A percentile compares a stretch with the other conserved stretches of the same genome.
phyloP scores from a whole-genome alignment of 2,797 vertebrate genomes.

The Chiropotes sagulatus region DNA sequence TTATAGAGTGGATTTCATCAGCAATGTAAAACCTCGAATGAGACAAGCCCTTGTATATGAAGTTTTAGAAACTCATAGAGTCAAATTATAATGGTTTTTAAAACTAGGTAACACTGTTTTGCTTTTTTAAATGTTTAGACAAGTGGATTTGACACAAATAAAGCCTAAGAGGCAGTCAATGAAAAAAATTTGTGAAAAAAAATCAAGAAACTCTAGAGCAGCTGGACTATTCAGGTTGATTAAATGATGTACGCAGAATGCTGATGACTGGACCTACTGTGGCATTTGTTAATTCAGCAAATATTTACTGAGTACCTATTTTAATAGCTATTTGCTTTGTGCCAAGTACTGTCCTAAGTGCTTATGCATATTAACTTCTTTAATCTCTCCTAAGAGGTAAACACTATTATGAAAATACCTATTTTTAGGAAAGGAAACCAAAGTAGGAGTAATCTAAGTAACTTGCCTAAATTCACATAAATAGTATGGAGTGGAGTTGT shows the following conservation, averaged over 20 bases:
- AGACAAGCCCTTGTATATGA: not conserved
- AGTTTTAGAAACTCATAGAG: slow-evolving; percentile 38
- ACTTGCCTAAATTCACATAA: not conserved
- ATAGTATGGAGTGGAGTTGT: not conserved
- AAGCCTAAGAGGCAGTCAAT: slow-evolving; percentile 36
- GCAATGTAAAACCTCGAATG: not conserved
- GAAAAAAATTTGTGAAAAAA: slow-evolving; percentile 47
- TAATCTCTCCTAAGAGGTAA: slow-evolving; percentile 56
- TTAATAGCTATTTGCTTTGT: slow-evolving; percentile 53
- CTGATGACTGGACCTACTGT: not conserved
- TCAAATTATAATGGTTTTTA: slow-evolving; percentile 47
- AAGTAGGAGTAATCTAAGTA: slow-evolving; percentile 29
- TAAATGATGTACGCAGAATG: slow-evolving; percentile 45
- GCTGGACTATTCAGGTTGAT: slow-evolving; percentile 48
- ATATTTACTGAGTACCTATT: slow-evolving; percentile 61
- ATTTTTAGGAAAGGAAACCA: slow-evolving; percentile 14
- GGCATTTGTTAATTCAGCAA: slow-evolving; percentile 41
- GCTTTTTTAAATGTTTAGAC: slow-evolving; percentile 53
- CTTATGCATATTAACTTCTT: slow-evolving; percentile 51
- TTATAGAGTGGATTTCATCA: not conserved
- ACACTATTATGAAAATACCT: slow-evolving; percentile 50
- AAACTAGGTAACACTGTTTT: slow-evolving; percentile 27
- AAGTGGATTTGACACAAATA: slow-evolving; percentile 69
- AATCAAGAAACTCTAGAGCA: slow-evolving; percentile 24
- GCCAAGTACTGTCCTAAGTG: slow-evolving; percentile 4